Conservation (phyloP, 2,113 vertebrate species). For the Castor canadensis region DNA sequence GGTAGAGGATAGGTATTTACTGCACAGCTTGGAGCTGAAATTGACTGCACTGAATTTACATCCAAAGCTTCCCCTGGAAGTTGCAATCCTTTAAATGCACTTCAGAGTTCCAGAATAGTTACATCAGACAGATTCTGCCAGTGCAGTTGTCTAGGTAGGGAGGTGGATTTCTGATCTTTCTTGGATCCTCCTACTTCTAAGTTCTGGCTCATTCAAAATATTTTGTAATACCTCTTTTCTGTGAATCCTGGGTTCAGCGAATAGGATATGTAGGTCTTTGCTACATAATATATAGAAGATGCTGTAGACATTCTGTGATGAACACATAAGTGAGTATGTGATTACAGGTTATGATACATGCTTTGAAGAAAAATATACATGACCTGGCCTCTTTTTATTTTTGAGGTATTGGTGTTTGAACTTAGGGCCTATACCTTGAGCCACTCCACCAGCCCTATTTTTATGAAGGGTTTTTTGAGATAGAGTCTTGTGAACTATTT, state of each 20-base stretch:
- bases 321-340: not conserved
- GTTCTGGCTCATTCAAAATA: not conserved
- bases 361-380: not conserved
- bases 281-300: not conserved
- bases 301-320: not conserved
- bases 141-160: not conserved
- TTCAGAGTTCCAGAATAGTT: not conserved
- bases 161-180: not conserved
- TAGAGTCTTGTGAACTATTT: too few relatives aligned
- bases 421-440: too few relatives aligned
- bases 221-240: not conserved
- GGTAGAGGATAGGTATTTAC: not conserved
- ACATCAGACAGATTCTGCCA: not conserved
- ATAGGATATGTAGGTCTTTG: not conserved
- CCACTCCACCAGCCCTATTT: too few relatives aligned
- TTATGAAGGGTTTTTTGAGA: too few relatives aligned
- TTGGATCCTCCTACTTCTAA: not conserved
- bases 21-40: not conserved
- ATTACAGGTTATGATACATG: not conserved
- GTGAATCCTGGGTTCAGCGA: not conserved
- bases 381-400: not conserved
- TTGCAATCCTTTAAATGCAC: not conserved
- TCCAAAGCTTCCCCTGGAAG: not conserved
- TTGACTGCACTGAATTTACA: not conserved
- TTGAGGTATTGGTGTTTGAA: too few relatives aligned